A percentile compares a stretch with the other conserved stretches of the same genome.
Conservation (phyloP, 23 tunicate genomes). For the Halocynthia aurantium region DNA sequence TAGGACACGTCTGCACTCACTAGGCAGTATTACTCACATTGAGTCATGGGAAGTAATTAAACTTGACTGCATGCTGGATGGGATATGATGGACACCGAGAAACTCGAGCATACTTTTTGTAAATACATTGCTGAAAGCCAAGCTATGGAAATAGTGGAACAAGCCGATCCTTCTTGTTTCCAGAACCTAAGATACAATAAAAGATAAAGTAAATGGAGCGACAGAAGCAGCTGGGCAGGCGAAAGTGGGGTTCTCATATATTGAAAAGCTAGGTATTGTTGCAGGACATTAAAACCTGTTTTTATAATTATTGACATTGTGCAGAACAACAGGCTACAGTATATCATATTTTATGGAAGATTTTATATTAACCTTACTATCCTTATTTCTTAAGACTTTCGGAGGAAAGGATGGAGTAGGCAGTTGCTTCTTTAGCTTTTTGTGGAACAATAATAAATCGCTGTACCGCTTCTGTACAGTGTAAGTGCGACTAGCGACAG, state of each 20-base stretch:
- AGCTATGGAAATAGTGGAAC: constrained; percentile 11
- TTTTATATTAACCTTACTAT: constrained; percentile 17
- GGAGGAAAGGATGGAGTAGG: constrained; percentile 55
- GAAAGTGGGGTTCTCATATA: too few relatives aligned
- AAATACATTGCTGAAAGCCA: constrained; percentile 9
- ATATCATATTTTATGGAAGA: neutral
- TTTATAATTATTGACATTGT: too few relatives aligned
- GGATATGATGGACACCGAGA: constrained; percentile 17
- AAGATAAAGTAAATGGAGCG: too few relatives aligned
- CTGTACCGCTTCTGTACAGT: constrained; percentile 44
- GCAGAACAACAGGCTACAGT: neutral
- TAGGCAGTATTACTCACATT: too few relatives aligned
- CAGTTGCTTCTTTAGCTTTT: constrained; percentile 38
- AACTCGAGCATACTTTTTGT: constrained; percentile 12
- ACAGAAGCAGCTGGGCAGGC: too few relatives aligned
- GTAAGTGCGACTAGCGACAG: constrained; percentile 43
- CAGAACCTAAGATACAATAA: neutral
- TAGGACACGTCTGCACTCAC: too few relatives aligned
- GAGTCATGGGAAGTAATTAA: too few relatives aligned
- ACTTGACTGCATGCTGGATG: neutral
- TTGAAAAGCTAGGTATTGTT: too few relatives aligned
- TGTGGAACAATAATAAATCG: constrained; percentile 36
- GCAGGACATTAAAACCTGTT: too few relatives aligned
- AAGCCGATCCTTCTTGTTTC: constrained; percentile 16
- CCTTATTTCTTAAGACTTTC: constrained; percentile 30